These are phyloP conservation scores for Eciton burchellii DNA, from an alignment of 1,140 invertebrate genomes.

Conservation along the genomic window DNA sequence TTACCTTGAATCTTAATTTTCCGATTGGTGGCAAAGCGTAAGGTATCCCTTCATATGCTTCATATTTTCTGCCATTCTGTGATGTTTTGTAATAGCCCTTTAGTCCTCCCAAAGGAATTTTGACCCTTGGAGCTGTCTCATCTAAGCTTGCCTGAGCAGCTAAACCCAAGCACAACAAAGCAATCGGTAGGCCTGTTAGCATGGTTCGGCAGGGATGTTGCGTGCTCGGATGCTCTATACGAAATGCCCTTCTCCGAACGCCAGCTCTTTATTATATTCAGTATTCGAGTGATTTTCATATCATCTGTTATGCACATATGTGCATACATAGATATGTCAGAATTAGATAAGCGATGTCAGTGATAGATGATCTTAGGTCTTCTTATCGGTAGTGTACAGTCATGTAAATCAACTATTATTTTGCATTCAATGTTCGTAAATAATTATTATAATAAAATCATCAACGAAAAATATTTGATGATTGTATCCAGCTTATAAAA, in stretches of 20 bases:
- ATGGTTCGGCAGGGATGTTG: background rate
- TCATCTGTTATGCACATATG: background rate
- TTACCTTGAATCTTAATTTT: constrained; percentile 87
- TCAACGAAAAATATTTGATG: too few relatives aligned
- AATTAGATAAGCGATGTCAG: background rate
- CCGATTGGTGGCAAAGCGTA: constrained; percentile 87
- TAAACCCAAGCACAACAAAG: background rate
- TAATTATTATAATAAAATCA: too few relatives aligned
- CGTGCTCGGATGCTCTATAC: background rate
- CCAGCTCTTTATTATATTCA: background rate
- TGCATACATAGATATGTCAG: background rate
- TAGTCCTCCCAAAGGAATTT: constrained; percentile 77
- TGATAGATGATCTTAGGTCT: too few relatives aligned
- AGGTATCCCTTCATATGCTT: constrained; percentile 88
- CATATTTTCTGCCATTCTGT: constrained; percentile 80
- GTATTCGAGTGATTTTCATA: background rate
- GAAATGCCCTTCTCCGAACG: background rate
- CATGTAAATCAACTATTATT: too few relatives aligned
- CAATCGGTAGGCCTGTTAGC: background rate
- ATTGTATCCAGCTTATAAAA: too few relatives aligned
- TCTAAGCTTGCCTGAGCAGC: constrained; percentile 26
- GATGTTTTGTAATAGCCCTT: constrained; percentile 80
- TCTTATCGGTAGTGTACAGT: too few relatives aligned
- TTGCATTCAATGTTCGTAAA: too few relatives aligned
- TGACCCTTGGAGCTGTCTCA: constrained; percentile 71